Conservation (phyloP, 2,113 vertebrate species). For the Gasterosteus aculeatus region DNA sequence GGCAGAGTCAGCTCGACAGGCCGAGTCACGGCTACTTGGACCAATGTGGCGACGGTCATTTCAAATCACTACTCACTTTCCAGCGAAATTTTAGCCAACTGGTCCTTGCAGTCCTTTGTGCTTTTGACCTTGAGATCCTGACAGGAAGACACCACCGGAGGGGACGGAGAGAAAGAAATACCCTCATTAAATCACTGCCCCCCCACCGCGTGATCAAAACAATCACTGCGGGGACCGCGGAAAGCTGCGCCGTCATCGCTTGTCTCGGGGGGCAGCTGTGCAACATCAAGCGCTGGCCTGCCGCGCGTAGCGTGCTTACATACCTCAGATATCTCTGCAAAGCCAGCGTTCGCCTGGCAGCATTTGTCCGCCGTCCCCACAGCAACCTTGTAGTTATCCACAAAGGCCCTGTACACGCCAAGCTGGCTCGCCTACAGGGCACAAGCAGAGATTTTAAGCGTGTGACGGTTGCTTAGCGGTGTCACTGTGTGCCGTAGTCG, state of each 20-base stretch:
- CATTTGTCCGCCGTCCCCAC: constrained; percentile 98
- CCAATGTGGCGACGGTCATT: constrained; percentile 28
- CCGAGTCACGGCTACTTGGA: constrained; percentile 32
- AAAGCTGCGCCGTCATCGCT: constrained; percentile 63
- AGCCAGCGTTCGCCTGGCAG: constrained; percentile 97
- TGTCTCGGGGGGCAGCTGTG: constrained; percentile 38
- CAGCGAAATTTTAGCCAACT: constrained; percentile 90
- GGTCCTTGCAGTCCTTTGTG: constrained; percentile 93
- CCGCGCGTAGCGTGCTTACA: constrained; percentile 47
- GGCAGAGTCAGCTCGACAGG: constrained; percentile 43
- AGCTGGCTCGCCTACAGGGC: constrained; percentile 92
- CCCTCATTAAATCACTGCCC: constrained; percentile 35
- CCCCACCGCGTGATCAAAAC: constrained; percentile 46
- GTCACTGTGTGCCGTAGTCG: not conserved
- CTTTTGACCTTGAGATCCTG: constrained; percentile 94
- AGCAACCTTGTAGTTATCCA: constrained; percentile 98
- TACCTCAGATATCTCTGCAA: constrained; percentile 99
- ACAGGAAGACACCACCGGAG: constrained; percentile 52
- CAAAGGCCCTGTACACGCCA: constrained; percentile 96
- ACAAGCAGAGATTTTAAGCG: constrained; percentile 20
- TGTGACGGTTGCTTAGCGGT: not conserved
- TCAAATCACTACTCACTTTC: constrained; percentile 87
- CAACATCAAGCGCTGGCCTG: constrained; percentile 57
- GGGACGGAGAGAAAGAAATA: constrained; percentile 17
- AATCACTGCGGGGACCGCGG: constrained; percentile 21